phyloP scores from a whole-genome alignment of 2,888 invertebrate species.

The Nomada hirtipes region DNA sequence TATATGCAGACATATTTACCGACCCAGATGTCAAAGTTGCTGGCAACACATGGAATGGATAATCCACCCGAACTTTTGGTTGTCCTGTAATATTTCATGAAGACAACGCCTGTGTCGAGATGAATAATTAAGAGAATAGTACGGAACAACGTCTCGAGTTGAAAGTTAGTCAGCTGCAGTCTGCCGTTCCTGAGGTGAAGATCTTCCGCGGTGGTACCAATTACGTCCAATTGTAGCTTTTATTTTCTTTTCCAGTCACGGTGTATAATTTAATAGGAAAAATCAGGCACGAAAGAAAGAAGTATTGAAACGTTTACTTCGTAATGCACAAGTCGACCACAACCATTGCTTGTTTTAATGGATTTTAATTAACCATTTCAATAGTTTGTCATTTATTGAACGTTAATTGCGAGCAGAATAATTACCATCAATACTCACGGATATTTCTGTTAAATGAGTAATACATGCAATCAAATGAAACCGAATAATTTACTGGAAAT shows the following conservation, averaged over 20 bases:
- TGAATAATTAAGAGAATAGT: constrained; percentile 64
- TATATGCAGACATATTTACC: neutral
- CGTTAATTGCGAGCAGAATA: neutral
- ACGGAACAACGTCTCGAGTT: constrained; percentile 36
- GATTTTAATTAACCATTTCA: neutral
- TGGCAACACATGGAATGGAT: neutral
- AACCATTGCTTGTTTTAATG: too few relatives aligned
- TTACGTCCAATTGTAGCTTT: constrained; percentile 45
- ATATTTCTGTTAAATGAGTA: neutral
- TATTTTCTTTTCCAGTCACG: constrained; percentile 15
- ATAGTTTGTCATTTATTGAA: neutral
- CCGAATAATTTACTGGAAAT: neutral
- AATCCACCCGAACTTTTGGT: constrained; percentile 4
- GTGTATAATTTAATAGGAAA: constrained; percentile 27
- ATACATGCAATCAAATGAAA: neutral
- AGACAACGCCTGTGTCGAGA: constrained; percentile 38
- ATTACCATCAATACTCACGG: neutral
- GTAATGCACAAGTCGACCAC: neutral
- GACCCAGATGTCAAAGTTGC: constrained; percentile 5
- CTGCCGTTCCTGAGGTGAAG: constrained; percentile 26
- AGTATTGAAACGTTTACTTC: neutral
- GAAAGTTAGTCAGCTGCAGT: constrained; percentile 45
- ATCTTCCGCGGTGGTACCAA: constrained; percentile 32
- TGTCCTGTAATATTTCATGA: constrained; percentile 44
- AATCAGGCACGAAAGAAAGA: neutral